These are phyloP conservation scores for Catamblyrhynchus diadema DNA, from an alignment of 2,797 vertebrate genomes.

Conservation along the genomic window DNA sequence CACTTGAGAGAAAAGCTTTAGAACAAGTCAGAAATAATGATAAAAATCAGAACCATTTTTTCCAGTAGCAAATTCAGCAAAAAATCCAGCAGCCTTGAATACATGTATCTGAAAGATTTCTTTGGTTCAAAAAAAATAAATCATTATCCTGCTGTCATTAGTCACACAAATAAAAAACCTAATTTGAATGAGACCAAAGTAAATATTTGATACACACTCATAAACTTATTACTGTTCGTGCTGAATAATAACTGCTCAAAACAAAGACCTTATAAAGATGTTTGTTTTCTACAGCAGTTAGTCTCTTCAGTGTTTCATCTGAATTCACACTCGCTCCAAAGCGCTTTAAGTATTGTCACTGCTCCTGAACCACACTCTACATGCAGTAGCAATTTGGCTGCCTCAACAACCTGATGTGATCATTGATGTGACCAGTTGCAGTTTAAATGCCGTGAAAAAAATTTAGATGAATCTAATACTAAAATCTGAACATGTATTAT, in stretches of 20 bases:
- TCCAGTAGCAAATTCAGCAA: conserved; percentile 23
- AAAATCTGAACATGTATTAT: not conserved
- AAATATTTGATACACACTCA: conserved; percentile 42
- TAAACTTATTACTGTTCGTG: conserved; percentile 41
- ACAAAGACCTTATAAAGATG: conserved; percentile 52
- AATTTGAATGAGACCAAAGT: conserved; percentile 54
- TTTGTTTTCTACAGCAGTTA: conserved; percentile 39
- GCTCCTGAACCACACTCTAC: conserved; percentile 38
- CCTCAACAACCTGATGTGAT: conserved; percentile 41
- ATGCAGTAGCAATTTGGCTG: conserved; percentile 52
- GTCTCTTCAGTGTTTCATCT: conserved; percentile 24
- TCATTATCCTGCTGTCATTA: conserved; percentile 44
- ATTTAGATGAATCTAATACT: not conserved
- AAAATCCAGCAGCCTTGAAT: conserved; percentile 30
- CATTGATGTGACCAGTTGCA: conserved; percentile 37
- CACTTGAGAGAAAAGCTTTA: conserved; percentile 33
- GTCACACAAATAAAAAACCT: conserved; percentile 32
- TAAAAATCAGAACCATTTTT: conserved; percentile 40
- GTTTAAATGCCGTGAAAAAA: conserved; percentile 22
- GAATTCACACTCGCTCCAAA: conserved; percentile 15
- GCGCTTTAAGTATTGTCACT: conserved; percentile 38
- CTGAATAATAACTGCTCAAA: conserved; percentile 54
- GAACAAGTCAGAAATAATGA: conserved; percentile 30
- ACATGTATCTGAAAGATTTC: conserved; percentile 35
- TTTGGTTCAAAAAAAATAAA: conserved; percentile 17